Base-by-base conservation (phyloP, 2,113 vertebrate species). In the Larimichthys crocea region DNA sequence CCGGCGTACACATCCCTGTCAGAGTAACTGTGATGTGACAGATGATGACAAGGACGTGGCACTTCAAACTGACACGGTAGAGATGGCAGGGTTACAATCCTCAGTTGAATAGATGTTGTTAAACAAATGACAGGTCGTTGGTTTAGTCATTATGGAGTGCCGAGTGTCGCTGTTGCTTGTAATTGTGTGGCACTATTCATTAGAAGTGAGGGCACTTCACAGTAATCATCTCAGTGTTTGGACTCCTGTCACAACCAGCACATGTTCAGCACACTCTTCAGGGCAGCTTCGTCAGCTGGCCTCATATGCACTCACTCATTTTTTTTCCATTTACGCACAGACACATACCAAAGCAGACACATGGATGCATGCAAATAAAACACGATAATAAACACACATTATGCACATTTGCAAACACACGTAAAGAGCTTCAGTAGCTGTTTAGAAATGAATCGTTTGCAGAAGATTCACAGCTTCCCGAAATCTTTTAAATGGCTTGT, bases 181-280 rank as follows among this genome's bases (percentile, higher is more conserved):
- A 74, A 92, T 89, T 92, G 83, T 56, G 74, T 42, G 46, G 74
- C 8, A 42, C 80, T 79, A 19, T 86, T 91, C 87, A 91, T 92
- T 90, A 90, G 56, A 82, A 84, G 64, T n/a, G 79, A 89, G 72
- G 77, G 67, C 86, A 74, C 66, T 88, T 91, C 86, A 87, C 82
- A 84, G 85, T 78, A 77, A 87, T 90, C 78, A 83, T 66, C 79
- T 80, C 84, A 80, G 50, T 86, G 80, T 90, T 91, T 92, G 72
- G 89, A 85, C 84, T 81, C 60, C 77, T 88, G 91, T 93, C 86
- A 89, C 80, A 83, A 69, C 0, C 80, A 75, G 75, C 90, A 88
- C 88, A 90, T 87, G 88, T 81, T 91, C 71, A 26, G 62, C 48
- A 44, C 14, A 24, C 50, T 81, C 88, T 73, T 63, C 11, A 62